Base-by-base conservation (phyloP, 2,888 invertebrate species). In the Notodonta dromedarius region DNA sequence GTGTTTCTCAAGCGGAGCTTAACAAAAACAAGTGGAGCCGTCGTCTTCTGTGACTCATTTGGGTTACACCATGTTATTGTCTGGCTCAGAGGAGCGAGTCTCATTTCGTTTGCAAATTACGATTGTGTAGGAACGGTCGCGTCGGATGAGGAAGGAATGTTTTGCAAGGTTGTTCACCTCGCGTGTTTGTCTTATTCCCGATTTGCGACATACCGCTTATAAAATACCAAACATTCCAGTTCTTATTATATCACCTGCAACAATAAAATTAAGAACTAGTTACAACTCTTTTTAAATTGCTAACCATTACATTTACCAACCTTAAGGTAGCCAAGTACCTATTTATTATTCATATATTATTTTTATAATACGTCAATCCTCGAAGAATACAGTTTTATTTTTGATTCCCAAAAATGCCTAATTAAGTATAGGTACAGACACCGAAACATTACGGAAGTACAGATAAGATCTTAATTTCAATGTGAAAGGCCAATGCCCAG, bases 1-100 rank as follows among this genome's bases (percentile, higher is more conserved):
- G 89, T 87, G 82, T 73, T 74, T 68, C 66, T 77, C 66, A 65
- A 62, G 70, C 65, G 65, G 24, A 72, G 79, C 67, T 76, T 73
- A 65, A 64, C 70, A 73, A 71, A 70, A 73, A 69, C 73, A 65
- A 73, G 73, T 77, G 70, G 56, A 66, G 61, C 63, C 69, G 65
- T 60, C 68, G 70, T 70, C 64, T 69, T 65, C 62, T 40, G 66
- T 79, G 78, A 77, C 66, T 81, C 76, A 79, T 74, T 62, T 65
- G 63, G 74, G 77, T 77, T 77, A 75, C 62, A 62, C 65, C 62
- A 67, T 67, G 65, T 74, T 66, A 77, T 77, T 77, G 73, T 75
- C 60, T 61, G 73, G 58, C 59, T 59, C 52, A 57, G 55, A 62
- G 60, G 58, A 65, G 61, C 56, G 55, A n/a, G 39, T 64, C 60